Evolutionary conservation across 2,888 invertebrate species (phyloP).

Genomic region (Subacronicta megacephala): DNA sequence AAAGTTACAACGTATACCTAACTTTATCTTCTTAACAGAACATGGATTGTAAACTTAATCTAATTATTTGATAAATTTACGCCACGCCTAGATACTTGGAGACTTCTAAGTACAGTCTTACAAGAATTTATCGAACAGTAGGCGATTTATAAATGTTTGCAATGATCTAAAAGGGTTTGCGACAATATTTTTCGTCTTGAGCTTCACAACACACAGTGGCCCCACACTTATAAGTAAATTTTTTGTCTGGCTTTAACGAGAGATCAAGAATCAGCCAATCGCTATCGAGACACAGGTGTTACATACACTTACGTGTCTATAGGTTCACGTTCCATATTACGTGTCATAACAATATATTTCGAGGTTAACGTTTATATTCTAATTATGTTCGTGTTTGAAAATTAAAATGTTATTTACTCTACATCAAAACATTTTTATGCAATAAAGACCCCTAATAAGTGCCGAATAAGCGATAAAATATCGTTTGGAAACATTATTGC

Average conservation of each 20-base stretch:
- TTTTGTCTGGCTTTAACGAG: constrained; percentile 47
- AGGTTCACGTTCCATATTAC: constrained; percentile 15
- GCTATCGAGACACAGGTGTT: constrained; percentile 17
- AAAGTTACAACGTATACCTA: no score
- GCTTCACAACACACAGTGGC: constrained; percentile 30
- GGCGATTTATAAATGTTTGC: constrained; percentile 7
- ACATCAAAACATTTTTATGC: constrained; percentile 15
- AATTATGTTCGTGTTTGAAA: constrained; percentile 35
- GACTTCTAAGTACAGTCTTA: constrained; percentile 4
- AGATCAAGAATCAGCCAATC: constrained; percentile 32
- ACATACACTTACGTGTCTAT: constrained; percentile 4
- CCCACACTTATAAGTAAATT: constrained; percentile 39
- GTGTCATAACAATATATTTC: constrained; percentile 48
- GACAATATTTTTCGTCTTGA: constrained; percentile 30
- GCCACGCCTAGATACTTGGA: not conserved
- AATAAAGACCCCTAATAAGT: constrained; percentile 11
- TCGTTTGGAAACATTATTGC: constrained; percentile 7
- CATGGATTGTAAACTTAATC: constrained; percentile 37
- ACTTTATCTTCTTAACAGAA: constrained; percentile 38
- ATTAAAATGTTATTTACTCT: constrained; percentile 34
- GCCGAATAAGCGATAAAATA: constrained; percentile 13
- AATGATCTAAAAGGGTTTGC: constrained; percentile 10
- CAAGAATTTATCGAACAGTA: not conserved
- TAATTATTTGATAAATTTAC: constrained; percentile 29
- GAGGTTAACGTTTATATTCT: constrained; percentile 48